phyloP scores from a whole-genome alignment of 2,888 invertebrate species.

The Dynastes tityus region DNA sequence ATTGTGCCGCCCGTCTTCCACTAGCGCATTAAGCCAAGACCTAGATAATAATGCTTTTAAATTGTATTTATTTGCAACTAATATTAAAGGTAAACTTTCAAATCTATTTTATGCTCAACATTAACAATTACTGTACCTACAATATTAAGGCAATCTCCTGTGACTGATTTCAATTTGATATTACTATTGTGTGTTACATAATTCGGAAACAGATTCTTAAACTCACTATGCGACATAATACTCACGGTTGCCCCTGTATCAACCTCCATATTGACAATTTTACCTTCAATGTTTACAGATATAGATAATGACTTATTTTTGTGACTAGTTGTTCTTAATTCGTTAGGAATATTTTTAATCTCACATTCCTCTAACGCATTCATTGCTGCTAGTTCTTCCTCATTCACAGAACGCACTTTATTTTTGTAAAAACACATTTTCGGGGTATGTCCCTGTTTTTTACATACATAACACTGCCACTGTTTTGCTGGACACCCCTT shows the following conservation, averaged over 20 bases:
- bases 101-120: too few relatives aligned
- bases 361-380: background rate
- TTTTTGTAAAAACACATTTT: background rate
- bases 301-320: background rate
- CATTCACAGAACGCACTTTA: background rate
- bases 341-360: background rate
- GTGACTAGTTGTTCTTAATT: background rate
- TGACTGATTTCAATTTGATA: background rate
- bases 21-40: too few relatives aligned
- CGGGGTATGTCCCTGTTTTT: background rate
- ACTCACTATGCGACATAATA: conserved; percentile 8
- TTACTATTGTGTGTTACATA: background rate
- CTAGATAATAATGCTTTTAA: too few relatives aligned
- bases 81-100: background rate
- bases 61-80: too few relatives aligned
- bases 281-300: background rate
- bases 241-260: conserved; percentile 13
- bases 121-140: too few relatives aligned
- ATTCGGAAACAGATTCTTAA: background rate
- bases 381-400: background rate
- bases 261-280: conserved; percentile 20
- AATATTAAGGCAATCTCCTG: background rate
- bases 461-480: too few relatives aligned
- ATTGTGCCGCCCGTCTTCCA: too few relatives aligned
- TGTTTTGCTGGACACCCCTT: too few relatives aligned